Percentiles rank a stretch among this genome's conserved stretches.
These are phyloP conservation scores for Anthopleura xanthogrammica DNA, from an alignment of 92 coral and sea anemone species.

Conservation along the genomic window DNA sequence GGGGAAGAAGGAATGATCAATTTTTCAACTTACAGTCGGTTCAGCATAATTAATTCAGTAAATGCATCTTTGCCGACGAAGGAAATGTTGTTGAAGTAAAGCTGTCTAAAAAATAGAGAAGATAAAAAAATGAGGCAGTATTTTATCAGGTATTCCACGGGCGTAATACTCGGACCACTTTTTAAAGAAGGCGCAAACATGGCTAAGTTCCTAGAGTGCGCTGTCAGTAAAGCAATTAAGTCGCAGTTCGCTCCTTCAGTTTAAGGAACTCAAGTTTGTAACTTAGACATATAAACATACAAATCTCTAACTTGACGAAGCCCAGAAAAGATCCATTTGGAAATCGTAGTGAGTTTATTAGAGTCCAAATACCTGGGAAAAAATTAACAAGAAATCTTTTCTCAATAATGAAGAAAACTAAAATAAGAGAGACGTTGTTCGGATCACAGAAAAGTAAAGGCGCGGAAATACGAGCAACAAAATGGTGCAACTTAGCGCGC, in stretches of 20 bases:
- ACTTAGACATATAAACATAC: constrained; percentile 28
- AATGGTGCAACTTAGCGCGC: no score
- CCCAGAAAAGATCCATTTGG: constrained; percentile 48
- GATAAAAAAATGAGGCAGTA: not conserved
- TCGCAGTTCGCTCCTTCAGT: no score
- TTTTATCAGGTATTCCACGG: not conserved
- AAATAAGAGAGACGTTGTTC: not conserved
- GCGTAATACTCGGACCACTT: not conserved
- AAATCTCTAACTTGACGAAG: constrained; percentile 47
- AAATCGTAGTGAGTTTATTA: constrained; percentile 47
- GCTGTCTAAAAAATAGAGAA: constrained; percentile 38
- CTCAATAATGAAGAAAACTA: not conserved
- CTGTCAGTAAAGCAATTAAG: no score
- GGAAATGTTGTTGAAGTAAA: constrained; percentile 56
- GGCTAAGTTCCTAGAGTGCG: no score
- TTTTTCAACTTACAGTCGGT: constrained; percentile 52
- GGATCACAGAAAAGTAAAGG: not conserved
- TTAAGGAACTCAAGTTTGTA: no score
- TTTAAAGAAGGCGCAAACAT: no score
- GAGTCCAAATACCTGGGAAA: constrained; percentile 57
- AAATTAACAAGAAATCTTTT: not conserved
- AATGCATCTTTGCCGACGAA: constrained; percentile 56
- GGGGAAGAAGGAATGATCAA: not conserved
- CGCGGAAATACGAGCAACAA: not conserved
- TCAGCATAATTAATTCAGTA: constrained; percentile 32